Evolutionary conservation across 2,797 vertebrate genomes (phyloP), one percentile per base, ranked within the genome.

Genomic region (Characodon lateralis): DNA sequence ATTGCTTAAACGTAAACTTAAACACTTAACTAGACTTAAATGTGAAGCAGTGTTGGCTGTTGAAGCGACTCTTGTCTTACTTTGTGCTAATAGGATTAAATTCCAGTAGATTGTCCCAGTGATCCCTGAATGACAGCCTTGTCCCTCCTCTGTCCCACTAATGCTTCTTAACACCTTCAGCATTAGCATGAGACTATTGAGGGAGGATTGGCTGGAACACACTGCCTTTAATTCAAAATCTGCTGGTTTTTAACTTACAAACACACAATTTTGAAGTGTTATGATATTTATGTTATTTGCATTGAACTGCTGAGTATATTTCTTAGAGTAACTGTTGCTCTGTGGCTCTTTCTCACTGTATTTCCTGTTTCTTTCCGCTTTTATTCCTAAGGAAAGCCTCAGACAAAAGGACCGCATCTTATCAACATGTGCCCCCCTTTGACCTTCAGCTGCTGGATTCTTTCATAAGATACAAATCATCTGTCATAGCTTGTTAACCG

Each of bases 1-100:
- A 46, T 68, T 22, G n/a, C 65, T 46, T 16, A 46, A 69, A 14
- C 65, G n/a, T 16, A 46, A 69, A 14, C 35, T 3, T 35, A 35
- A 35, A 35, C 35, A 35, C 66, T 26, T 26, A 46, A 46, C 66
- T 69, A 46, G 41, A 26, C 41, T 46, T 66, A 66, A 66, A 66
- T 22, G 35, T 66, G 35, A 66, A 66, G 20, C 20, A 41, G 63
- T 59, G 48, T 46, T 43, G 63, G 41, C 46, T 61, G 39, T 51
- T 68, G 35, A 53, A 78, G 71, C 5, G 77, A 58, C 88, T 59
- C 65, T 73, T 77, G 43, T 77, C 63, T 82, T 76, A 74, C 86
- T 48, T 51, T 50, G 10, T 53, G 72, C 66, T 92, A 93, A 93
- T 90, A 90, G 91, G 92, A 93, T 93, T 93, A 91, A 91, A 85